Evolutionary conservation across 2,113 vertebrate genomes (phyloP).

Genomic region (Mastomys natalensis): DNA sequence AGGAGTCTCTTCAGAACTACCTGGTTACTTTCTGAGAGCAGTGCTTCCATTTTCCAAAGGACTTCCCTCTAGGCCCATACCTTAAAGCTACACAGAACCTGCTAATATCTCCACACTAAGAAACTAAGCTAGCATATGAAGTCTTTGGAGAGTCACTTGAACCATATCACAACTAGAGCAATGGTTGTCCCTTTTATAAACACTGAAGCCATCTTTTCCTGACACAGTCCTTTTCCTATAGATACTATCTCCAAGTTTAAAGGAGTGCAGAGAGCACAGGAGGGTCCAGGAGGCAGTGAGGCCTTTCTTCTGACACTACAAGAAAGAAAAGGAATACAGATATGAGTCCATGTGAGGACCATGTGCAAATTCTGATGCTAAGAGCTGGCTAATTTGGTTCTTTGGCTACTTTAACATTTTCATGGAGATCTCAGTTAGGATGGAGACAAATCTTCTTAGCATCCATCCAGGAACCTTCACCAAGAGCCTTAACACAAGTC

Average conservation of each 20-base stretch:
- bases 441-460: neutral
- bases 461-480: neutral
- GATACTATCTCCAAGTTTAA: neutral
- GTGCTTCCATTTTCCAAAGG: too few species aligned
- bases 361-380: neutral
- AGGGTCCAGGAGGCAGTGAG: neutral
- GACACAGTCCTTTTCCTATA: neutral
- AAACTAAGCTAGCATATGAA: neutral
- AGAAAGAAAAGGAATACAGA: neutral
- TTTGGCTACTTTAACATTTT: neutral
- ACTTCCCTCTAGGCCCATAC: neutral
- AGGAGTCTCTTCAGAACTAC: neutral
- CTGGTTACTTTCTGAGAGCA: neutral
- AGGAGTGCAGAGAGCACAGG: neutral
- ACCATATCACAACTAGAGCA: neutral
- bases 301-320: neutral
- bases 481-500: neutral
- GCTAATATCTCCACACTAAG: neutral
- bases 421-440: neutral
- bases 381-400: neutral
- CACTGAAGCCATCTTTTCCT: neutral
- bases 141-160: neutral
- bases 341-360: neutral
- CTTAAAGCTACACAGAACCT: neutral
- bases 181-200: neutral